Evolutionary conservation across 2,888 invertebrate genomes (phyloP), one percentile per base, ranked within the genome.

Genomic region (Arenicola marina): DNA sequence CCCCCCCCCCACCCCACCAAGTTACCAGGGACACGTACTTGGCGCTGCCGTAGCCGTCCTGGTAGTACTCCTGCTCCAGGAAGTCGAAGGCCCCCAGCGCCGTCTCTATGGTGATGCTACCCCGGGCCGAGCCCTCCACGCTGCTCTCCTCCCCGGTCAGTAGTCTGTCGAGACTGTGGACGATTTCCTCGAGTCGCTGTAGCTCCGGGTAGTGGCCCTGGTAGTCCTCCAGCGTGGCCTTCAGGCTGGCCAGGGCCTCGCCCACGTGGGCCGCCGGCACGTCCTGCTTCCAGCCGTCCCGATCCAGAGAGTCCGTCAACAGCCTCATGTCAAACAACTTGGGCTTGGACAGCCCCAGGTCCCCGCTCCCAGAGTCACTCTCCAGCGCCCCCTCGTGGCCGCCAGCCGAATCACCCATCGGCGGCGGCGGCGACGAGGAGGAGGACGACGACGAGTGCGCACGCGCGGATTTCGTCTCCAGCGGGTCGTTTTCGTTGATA

Each of bases 31-130:
- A n/a, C n/a, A 48, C 56, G 33, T 24, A 56, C 56, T 38, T 56
- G 33, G 38, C n/a, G 24, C 38, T 56, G 56, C 38, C 38, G 21
- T 33, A 48, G 15, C 51, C 51, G 33, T 51, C 59, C 21, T 15
- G 32, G 26, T 51, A 59, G 7, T 76, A 77, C 26, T 82, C 84
- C 62, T 84, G 85, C 69, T 86, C 84, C 28, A 86, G 80, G 74
- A 86, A 86, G 74, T 86, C 85, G 72, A 86, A 86, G 46, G 85
- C 84, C 66, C 83, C 85, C 29, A 86, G 77, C 7, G 85, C 86
- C 65, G 81, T 83, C 75, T 86, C 85, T 65, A 86, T 84, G 48
- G 85, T 56, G 28, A 85, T 78, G 73, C 85, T 85, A 63, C 84
- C 81, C 68, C 80, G 80, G 55, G 85, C 84, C 46, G 81, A 77